Conservation (phyloP, 2,888 invertebrate species). For the Cheilosia scutellata region DNA sequence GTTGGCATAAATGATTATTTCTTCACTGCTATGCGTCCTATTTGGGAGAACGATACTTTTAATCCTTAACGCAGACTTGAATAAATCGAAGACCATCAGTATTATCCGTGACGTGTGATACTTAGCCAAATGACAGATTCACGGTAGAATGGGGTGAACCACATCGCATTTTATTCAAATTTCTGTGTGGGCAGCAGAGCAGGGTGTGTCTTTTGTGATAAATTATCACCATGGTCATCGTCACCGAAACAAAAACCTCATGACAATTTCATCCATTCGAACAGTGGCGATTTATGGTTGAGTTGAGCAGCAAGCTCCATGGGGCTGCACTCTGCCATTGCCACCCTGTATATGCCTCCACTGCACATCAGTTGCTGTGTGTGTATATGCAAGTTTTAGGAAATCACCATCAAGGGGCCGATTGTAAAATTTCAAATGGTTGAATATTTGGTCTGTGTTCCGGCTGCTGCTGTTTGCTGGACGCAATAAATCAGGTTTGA, state of each 20-base stretch:
- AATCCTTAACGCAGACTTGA: background rate
- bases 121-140: constrained; percentile 62
- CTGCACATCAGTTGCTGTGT: constrained; percentile 36
- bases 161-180: constrained; percentile 73
- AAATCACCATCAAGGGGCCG: constrained; percentile 75
- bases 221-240: constrained; percentile 75
- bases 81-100: constrained; percentile 26
- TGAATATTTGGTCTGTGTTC: constrained; percentile 66
- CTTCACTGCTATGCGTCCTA: background rate
- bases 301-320: constrained; percentile 54
- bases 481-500: constrained; percentile 78
- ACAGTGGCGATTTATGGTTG: constrained; percentile 75
- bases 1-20: constrained; percentile 1
- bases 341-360: constrained; percentile 25
- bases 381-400: constrained; percentile 60
- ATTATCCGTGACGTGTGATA: constrained; percentile 19
- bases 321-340: constrained; percentile 37
- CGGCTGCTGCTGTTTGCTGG: constrained; percentile 61
- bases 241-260: constrained; percentile 76
- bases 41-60: background rate
- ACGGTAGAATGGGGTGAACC: constrained; percentile 58
- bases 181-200: constrained; percentile 60
- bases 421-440: constrained; percentile 74
- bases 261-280: constrained; percentile 76
- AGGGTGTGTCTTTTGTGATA: constrained; percentile 72